Evolutionary conservation across 2,888 invertebrate species (phyloP).

Genomic region (Dendrolimus houi): DNA sequence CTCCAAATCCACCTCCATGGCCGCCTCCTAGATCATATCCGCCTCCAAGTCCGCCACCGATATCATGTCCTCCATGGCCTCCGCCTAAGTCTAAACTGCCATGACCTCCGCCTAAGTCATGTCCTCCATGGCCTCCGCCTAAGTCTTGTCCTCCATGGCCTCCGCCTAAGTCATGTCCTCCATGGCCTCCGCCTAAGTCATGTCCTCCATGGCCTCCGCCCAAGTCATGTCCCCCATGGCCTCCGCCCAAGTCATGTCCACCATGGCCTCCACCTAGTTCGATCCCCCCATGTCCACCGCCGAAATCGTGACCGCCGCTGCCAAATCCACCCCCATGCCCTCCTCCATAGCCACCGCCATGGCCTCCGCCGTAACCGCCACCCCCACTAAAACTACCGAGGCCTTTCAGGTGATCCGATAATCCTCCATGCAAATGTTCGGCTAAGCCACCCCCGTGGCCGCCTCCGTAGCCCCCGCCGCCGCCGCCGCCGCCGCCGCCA

Average conservation of each 20-base stretch:
- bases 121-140: constrained; percentile 15
- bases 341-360: constrained; percentile 16
- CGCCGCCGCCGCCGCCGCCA: constrained; percentile 22
- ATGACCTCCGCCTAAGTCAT: constrained; percentile 10
- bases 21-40: constrained; percentile 21
- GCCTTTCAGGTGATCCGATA: constrained; percentile 37
- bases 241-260: not conserved
- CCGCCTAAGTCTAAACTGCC: constrained; percentile 18
- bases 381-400: constrained; percentile 14
- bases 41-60: constrained; percentile 14
- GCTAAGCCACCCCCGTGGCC: constrained; percentile 27
- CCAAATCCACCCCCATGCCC: constrained; percentile 29
- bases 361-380: constrained; percentile 11
- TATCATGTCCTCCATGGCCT: constrained; percentile 12
- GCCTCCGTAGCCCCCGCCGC: constrained; percentile 29
- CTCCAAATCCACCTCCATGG: constrained; percentile 16
- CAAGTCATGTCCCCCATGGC: not conserved
- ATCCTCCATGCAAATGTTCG: constrained; percentile 47
- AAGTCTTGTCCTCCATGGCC: constrained; percentile 12
- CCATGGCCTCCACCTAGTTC: constrained; percentile 22
- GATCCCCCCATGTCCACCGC: constrained; percentile 10
- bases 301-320: constrained; percentile 49
- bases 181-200: constrained; percentile 17
- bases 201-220: constrained; percentile 20
- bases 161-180: constrained; percentile 10